Percentiles rank a stretch among this genome's conserved stretches.
phyloP scores from a whole-genome alignment of 2,888 invertebrate genomes.

The Archips xylosteana region DNA sequence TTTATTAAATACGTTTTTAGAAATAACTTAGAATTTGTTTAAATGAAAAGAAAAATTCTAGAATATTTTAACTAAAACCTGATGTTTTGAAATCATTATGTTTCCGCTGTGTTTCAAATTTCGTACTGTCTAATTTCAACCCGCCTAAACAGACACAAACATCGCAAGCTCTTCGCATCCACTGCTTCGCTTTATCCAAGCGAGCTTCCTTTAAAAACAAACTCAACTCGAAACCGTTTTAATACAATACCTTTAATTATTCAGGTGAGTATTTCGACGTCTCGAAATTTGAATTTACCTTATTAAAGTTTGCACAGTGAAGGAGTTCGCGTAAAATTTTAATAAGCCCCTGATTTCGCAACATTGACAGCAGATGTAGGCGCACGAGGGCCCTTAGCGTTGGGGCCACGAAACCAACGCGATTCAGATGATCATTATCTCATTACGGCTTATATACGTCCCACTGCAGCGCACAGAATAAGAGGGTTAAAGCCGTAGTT shows the following conservation, averaged over 20 bases:
- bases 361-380: constrained; percentile 60
- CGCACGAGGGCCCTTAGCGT: constrained; percentile 43
- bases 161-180: not conserved
- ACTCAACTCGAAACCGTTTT: constrained; percentile 34
- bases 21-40: no score
- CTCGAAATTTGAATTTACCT: constrained; percentile 41
- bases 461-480: no score
- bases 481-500: no score
- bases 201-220: constrained; percentile 28
- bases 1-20: no score
- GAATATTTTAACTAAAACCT: no score
- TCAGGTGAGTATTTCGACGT: constrained; percentile 40
- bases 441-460: no score
- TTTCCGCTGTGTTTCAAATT: not conserved
- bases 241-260: constrained; percentile 41
- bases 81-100: no score
- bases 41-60: no score
- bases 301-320: constrained; percentile 54
- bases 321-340: constrained; percentile 70
- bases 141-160: not conserved
- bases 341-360: constrained; percentile 67
- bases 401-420: constrained; percentile 55
- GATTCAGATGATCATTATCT: not conserved
- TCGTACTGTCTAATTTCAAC: not conserved
- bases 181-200: not conserved